Percentiles rank a stretch among this genome's conserved stretches.
Evolutionary conservation across 2,113 vertebrate genomes (phyloP).

Genomic region (Planiliza haematocheilus): DNA sequence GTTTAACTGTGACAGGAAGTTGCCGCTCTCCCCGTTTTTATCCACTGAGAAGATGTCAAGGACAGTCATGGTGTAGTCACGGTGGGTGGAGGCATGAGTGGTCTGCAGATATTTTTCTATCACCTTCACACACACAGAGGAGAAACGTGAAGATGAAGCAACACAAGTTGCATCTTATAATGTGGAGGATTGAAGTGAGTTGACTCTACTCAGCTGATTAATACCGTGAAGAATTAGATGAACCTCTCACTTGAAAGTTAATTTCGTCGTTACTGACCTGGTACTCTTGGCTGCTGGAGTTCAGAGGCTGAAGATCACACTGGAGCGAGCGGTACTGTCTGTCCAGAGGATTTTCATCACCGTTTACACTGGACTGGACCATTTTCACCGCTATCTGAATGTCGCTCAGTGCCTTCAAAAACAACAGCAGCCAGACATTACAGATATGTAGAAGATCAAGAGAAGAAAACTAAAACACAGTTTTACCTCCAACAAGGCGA

Average conservation of each 20-base stretch:
- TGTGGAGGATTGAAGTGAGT: no score
- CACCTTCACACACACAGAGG: constrained; percentile 71
- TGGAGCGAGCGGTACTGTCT: constrained; percentile 85
- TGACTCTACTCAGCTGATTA: no score
- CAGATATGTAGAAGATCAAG: neutral
- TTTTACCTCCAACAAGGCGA: constrained; percentile 88
- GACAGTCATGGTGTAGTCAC: constrained; percentile 87
- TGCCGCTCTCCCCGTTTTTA: constrained; percentile 79
- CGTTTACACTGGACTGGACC: constrained; percentile 78
- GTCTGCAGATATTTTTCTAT: constrained; percentile 86
- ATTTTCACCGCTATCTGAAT: constrained; percentile 92
- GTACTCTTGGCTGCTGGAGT: constrained; percentile 79
- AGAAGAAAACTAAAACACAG: neutral
- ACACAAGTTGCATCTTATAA: no score
- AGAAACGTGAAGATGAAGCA: no score
- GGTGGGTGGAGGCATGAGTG: constrained; percentile 90
- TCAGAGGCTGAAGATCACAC: constrained; percentile 84
- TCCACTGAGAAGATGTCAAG: constrained; percentile 87
- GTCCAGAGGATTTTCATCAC: constrained; percentile 88
- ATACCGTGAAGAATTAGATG: no score
- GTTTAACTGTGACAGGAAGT: constrained; percentile 83
- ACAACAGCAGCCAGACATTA: neutral
- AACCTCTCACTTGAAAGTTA: no score
- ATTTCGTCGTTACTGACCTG: constrained; percentile 73
- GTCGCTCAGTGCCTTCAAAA: constrained; percentile 87